Base-by-base conservation (phyloP, 2,888 invertebrate species). In the Cantharis flavilabris region DNA sequence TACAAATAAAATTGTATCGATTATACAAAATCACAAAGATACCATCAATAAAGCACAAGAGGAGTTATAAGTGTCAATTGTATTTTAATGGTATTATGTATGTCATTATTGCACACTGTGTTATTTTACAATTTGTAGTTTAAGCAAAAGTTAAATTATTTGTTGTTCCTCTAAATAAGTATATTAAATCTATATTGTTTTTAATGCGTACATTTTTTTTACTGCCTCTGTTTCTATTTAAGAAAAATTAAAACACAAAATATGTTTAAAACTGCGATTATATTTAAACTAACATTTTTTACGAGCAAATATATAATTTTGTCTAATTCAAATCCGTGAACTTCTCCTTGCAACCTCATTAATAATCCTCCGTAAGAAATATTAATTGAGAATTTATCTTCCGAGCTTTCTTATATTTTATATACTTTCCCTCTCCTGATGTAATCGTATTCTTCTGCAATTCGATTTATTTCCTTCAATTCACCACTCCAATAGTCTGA, bases 1-100 rank as follows among this genome's bases (percentile, higher is more conserved):
- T 80, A 88, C 90, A 77, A 90, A 89, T 83, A 90, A 90, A 84
- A 88, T 91, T 81, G 87, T 90, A 82, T 89, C 90, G 70, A 88
- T 90, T 78, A 85, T 90, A 80, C 85, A 86, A 76, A 84, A 83
- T 76, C 83, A 85, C 28, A 80, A 83, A 79, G 83, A 83, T 77
- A 73, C 79, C 9, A 76, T 80, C 16, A 78, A 79, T 33, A 80
- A 79, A 72, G 79, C 76, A 70, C 76, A 80, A 71, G 81, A 82
- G 70, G 80, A 81, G 49, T 72, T 81, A 64, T 81, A 80, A 77
- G 72, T 82, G 80, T 80, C 71, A 79, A 81, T 80, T 82, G 77
- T 79, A 82, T 80, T 82, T 78, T 82, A 79, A 81, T 82, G 79
- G 83, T 83, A 82, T 80, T 79, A 79, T 81, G 74, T 82, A 79